phyloP scores from a whole-genome alignment of 2,888 invertebrate species.

The Cerastoderma edule region DNA sequence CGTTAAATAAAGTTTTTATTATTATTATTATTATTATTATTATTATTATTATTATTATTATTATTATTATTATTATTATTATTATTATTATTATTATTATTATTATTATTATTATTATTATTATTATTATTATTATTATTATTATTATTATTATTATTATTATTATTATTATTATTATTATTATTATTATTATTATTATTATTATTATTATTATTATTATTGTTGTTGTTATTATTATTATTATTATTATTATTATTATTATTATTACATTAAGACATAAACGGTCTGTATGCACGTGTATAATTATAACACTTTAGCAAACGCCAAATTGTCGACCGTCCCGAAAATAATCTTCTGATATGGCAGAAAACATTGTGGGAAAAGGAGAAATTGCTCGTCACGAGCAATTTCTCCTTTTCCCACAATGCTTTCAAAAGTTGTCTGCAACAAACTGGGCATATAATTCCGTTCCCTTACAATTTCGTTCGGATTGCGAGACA shows the following conservation, averaged over 20 bases:
- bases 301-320: too few relatives aligned
- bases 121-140: background rate
- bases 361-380: too few relatives aligned
- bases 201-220: background rate
- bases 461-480: too few relatives aligned
- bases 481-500: too few relatives aligned
- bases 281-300: too few relatives aligned
- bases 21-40: slow-evolving; percentile 3
- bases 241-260: background rate
- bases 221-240: background rate
- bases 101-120: background rate
- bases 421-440: too few relatives aligned
- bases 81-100: background rate
- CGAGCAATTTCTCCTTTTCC: too few relatives aligned
- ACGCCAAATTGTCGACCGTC: too few relatives aligned
- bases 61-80: background rate
- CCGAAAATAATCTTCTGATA: too few relatives aligned
- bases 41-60: background rate
- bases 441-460: too few relatives aligned
- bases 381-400: too few relatives aligned
- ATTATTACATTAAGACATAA: too few relatives aligned
- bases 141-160: background rate
- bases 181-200: background rate
- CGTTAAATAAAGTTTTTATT: background rate
- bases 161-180: background rate